Conservation (phyloP, 2,113 vertebrate genomes). For the Proteles cristata region DNA sequence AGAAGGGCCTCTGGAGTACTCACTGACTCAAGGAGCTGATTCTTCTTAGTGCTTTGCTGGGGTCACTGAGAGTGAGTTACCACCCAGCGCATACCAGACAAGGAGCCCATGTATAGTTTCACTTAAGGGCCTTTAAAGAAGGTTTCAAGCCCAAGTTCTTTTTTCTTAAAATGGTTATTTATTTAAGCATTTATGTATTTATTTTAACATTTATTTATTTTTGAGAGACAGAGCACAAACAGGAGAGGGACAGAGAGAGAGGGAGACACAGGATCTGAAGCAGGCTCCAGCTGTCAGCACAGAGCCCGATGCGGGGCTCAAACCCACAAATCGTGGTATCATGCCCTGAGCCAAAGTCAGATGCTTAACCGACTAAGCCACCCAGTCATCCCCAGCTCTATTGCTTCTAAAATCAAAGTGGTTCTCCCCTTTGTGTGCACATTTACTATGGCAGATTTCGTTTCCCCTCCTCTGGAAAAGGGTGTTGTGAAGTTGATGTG, state of each 20-base stretch:
- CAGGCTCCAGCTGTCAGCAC: too few relatives aligned
- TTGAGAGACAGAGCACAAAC: too few relatives aligned
- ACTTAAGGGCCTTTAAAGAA: rapidly evolving
- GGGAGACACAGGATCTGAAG: too few relatives aligned
- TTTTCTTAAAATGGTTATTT: too few relatives aligned
- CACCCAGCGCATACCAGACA: background rate
- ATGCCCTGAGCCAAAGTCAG: too few relatives aligned
- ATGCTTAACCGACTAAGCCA: too few relatives aligned
- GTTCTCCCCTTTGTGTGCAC: background rate
- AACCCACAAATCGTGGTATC: too few relatives aligned
- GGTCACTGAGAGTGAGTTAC: background rate
- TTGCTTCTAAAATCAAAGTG: background rate
- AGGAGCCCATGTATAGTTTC: background rate
- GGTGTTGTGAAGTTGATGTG: background rate
- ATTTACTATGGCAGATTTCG: background rate
- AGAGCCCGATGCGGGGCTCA: too few relatives aligned
- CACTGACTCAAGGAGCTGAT: background rate
- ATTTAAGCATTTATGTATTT: too few relatives aligned
- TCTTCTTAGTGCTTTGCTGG: background rate
- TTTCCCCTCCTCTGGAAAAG: background rate
- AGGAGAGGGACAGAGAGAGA: too few relatives aligned
- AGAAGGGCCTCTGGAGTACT: background rate
- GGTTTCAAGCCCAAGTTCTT: background rate
- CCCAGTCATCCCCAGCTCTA: too few relatives aligned
- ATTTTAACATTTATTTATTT: too few relatives aligned